These are phyloP conservation scores for Andrena haemorrhoa DNA, from an alignment of 2,888 invertebrate species.

Conservation along the genomic window DNA sequence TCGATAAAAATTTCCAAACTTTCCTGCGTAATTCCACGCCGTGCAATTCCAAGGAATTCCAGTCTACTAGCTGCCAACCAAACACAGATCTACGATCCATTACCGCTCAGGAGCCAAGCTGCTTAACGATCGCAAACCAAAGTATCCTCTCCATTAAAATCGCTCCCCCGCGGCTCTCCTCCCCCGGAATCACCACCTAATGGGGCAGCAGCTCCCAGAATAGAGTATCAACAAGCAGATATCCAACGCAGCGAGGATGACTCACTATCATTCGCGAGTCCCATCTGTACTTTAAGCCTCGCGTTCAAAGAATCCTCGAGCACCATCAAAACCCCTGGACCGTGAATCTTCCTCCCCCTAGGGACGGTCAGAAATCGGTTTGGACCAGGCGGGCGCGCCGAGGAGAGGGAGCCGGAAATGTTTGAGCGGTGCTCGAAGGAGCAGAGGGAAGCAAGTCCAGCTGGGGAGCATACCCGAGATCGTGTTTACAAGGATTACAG, in stretches of 20 bases:
- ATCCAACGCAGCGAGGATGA: background rate
- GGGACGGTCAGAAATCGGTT: background rate
- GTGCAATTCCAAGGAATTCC: too few species aligned
- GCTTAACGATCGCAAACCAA: background rate
- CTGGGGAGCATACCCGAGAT: conserved; percentile 36
- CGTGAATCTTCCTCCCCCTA: background rate
- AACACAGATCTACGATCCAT: background rate
- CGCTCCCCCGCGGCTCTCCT: background rate
- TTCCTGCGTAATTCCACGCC: too few species aligned
- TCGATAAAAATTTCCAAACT: too few species aligned
- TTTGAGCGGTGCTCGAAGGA: conserved; percentile 6
- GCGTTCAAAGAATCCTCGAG: background rate
- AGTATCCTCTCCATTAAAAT: conserved; percentile 8
- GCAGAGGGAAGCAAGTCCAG: conserved; percentile 32
- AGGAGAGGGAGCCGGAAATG: conserved; percentile 28
- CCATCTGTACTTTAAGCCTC: background rate
- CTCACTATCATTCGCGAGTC: background rate
- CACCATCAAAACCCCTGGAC: background rate
- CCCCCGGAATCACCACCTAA: too few species aligned
- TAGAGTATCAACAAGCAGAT: background rate
- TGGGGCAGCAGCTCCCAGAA: background rate
- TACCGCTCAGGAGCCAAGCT: background rate
- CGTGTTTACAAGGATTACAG: conserved; percentile 60
- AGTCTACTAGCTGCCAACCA: too few species aligned
- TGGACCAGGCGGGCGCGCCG: background rate